Percentiles rank a stretch among this genome's conserved stretches.
Conservation (phyloP, 2,888 invertebrate species). For the Augochlorella aurata region DNA sequence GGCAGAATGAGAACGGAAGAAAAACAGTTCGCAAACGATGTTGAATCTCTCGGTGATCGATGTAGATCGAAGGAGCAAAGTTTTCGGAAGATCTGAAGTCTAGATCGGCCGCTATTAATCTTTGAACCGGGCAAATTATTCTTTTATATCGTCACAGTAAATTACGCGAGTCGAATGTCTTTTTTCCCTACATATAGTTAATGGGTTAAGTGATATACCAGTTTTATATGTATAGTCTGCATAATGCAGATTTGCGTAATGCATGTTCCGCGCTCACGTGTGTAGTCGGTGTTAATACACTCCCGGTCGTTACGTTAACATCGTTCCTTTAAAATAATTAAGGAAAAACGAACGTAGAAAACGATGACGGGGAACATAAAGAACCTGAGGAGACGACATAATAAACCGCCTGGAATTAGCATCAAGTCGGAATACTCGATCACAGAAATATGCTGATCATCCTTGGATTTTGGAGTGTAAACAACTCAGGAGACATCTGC, state of each 20-base stretch:
- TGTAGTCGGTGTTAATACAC: slow-evolving; percentile 6
- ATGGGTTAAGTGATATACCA: slow-evolving; percentile 10
- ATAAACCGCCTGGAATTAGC: slow-evolving; percentile 11
- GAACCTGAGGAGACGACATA: background rate
- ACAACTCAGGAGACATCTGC: slow-evolving; percentile 31
- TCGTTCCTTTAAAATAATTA: background rate
- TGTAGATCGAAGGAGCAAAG: slow-evolving; percentile 6
- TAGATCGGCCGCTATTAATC: slow-evolving; percentile 8
- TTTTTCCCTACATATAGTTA: background rate
- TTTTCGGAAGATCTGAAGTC: slow-evolving; percentile 6
- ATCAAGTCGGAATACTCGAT: background rate
- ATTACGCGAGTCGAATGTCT: slow-evolving; percentile 9
- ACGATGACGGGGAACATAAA: too few relatives aligned
- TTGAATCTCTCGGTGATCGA: background rate
- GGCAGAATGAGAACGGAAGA: background rate
- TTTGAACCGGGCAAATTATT: slow-evolving; percentile 6
- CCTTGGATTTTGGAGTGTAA: slow-evolving; percentile 43
- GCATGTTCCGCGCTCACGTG: background rate
- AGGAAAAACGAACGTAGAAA: background rate
- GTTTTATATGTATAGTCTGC: background rate
- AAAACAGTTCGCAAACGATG: background rate
- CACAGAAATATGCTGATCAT: slow-evolving; percentile 28
- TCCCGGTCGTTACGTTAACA: background rate
- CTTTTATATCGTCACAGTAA: slow-evolving; percentile 11
- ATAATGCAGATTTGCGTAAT: slow-evolving; percentile 14